Conservation (phyloP, 2,113 vertebrate species). For the Montifringilla adamsi region DNA sequence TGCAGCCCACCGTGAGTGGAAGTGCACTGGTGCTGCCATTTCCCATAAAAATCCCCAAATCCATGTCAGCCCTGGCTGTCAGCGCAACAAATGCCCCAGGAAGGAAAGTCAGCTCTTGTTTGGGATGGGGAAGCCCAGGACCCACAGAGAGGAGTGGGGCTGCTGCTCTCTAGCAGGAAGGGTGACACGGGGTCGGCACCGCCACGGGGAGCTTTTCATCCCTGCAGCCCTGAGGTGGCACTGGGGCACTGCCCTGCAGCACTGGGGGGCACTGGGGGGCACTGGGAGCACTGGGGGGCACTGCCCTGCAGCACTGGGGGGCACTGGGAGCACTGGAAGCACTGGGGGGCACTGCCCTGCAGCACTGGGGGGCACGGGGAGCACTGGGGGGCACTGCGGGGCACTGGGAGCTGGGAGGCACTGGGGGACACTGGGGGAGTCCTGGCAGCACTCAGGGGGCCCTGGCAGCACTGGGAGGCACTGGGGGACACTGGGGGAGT, state of each 20-base stretch:
- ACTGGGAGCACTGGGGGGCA: too few species aligned
- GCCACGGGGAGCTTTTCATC: rapidly evolving
- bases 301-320: too few species aligned
- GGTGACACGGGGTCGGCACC: rapidly evolving
- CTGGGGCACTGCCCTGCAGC: background rate
- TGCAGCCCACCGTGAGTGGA: background rate
- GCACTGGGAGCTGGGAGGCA: background rate
- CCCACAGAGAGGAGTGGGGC: rapidly evolving
- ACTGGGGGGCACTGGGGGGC: too few species aligned
- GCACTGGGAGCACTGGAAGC: too few species aligned
- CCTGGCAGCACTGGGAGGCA: background rate
- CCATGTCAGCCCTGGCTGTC: rapidly evolving
- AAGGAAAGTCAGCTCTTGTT: rapidly evolving
- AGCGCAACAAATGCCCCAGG: rapidly evolving
- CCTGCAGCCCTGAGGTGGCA: rapidly evolving
- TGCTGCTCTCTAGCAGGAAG: rapidly evolving
- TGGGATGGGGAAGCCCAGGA: rapidly evolving
- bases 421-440: too few species aligned
- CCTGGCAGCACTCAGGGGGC: too few species aligned
- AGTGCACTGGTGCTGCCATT: rapidly evolving
- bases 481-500: too few species aligned
- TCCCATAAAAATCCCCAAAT: rapidly evolving
- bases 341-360: too few species aligned
- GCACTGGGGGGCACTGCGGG: too few species aligned
- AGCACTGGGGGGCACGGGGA: background rate